These are phyloP conservation scores for Tympanuchus pallidicinctus DNA, from an alignment of 2,113 vertebrate genomes.

Conservation along the genomic window DNA sequence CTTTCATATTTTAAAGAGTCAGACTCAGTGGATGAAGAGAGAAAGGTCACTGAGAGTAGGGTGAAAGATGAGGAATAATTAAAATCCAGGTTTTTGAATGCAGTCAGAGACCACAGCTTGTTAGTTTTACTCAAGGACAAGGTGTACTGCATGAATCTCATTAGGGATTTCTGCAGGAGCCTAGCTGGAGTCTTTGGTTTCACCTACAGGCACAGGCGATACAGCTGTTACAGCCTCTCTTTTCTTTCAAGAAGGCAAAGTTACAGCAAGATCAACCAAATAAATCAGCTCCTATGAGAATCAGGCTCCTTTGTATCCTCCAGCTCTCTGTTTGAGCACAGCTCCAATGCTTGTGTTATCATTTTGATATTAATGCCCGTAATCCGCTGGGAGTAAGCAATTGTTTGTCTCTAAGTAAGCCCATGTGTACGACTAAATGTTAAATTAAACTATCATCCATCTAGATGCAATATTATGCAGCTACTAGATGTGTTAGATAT, in stretches of 20 bases:
- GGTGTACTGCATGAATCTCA: background rate
- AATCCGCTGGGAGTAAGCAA: constrained; percentile 67
- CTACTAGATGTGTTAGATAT: constrained; percentile 50
- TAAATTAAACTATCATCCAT: constrained; percentile 70
- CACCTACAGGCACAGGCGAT: background rate
- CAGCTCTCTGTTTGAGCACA: constrained; percentile 42
- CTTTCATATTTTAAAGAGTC: background rate
- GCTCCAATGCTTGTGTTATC: constrained; percentile 65
- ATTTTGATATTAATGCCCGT: constrained; percentile 76
- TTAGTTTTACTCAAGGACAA: background rate
- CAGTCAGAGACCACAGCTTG: background rate
- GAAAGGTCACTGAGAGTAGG: background rate
- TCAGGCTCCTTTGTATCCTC: constrained; percentile 58
- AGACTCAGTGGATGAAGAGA: background rate
- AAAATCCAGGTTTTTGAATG: background rate
- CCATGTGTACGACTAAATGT: constrained; percentile 67
- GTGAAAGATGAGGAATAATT: background rate
- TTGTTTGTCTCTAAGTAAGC: constrained; percentile 76
- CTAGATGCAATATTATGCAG: constrained; percentile 63
- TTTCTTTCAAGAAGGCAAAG: background rate
- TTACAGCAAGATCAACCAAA: background rate
- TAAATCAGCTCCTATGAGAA: constrained; percentile 40
- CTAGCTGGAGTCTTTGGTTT: background rate
- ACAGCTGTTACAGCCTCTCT: background rate
- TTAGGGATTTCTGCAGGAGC: background rate